Conservation (phyloP, 2,113 vertebrate species). For the Leptobrachium leishanense region DNA sequence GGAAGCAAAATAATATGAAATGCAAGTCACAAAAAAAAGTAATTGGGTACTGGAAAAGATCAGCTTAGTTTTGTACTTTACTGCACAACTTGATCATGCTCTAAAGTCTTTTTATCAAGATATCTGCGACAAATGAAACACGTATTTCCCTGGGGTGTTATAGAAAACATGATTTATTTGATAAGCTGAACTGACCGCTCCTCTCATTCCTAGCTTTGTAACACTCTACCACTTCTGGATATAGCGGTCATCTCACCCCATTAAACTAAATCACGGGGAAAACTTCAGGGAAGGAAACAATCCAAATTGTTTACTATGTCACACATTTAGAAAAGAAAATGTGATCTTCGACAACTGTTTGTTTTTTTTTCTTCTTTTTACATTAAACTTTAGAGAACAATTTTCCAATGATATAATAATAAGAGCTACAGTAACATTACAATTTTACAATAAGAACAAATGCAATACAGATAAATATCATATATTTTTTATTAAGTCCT, state of each 20-base stretch:
- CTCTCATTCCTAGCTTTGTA: background rate
- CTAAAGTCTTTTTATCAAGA: conserved; percentile 32
- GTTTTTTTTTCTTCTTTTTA: too few relatives aligned
- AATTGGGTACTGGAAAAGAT: too few relatives aligned
- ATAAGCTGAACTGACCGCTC: conserved; percentile 9
- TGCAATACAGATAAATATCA: too few relatives aligned
- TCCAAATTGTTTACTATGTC: background rate
- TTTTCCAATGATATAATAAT: too few relatives aligned
- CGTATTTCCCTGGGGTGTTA: conserved; percentile 29
- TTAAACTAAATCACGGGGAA: conserved; percentile 4
- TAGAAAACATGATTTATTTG: conserved; percentile 26
- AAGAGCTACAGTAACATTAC: too few relatives aligned
- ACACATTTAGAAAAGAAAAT: background rate
- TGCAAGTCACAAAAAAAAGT: too few relatives aligned
- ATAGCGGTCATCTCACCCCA: conserved; percentile 7
- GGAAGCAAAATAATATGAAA: too few relatives aligned
- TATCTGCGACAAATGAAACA: conserved; percentile 20
- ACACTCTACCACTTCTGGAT: conserved; percentile 2
- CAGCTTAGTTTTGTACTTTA: background rate
- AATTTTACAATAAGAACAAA: too few relatives aligned
- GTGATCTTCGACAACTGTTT: too few relatives aligned
- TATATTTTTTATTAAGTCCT: too few relatives aligned
- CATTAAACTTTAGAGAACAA: too few relatives aligned
- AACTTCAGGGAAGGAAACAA: conserved; percentile 1
- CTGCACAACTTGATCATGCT: conserved; percentile 19